Percentiles rank a stretch among this genome's conserved stretches.
phyloP scores from a whole-genome alignment of 2,888 invertebrate genomes.

The Trissolcus brochymenae region DNA sequence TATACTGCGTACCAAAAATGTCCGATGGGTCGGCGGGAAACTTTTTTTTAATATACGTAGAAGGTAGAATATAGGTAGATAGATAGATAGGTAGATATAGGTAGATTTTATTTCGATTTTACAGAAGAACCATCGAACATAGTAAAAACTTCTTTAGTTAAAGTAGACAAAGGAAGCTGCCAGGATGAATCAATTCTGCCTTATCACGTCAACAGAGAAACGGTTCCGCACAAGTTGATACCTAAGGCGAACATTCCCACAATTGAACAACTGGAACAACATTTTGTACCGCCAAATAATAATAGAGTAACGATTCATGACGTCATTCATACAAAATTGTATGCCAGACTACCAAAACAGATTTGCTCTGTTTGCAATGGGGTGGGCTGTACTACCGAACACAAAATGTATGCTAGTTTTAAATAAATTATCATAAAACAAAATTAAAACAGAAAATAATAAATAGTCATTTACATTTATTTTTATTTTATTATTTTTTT shows the following conservation, averaged over 20 bases:
- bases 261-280: not conserved
- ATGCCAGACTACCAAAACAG: constrained; percentile 1
- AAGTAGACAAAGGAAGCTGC: constrained; percentile 16
- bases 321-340: constrained; percentile 29
- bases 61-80: no score
- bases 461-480: not conserved
- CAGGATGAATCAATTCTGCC: constrained; percentile 28
- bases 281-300: constrained; percentile 2
- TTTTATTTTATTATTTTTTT: not conserved
- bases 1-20: no score
- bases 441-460: no score
- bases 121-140: not conserved
- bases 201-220: constrained; percentile 8
- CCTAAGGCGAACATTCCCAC: not conserved
- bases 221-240: not conserved
- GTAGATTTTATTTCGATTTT: no score
- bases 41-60: no score
- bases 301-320: constrained; percentile 36
- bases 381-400: constrained; percentile 17
- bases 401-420: constrained; percentile 9
- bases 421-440: no score
- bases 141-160: constrained; percentile 8
- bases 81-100: no score
- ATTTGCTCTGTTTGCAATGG: constrained; percentile 15
- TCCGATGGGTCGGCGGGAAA: no score